Evolutionary conservation across 1,140 invertebrate species (phyloP), one percentile per base, ranked within the genome.

Genomic region (Microplitis demolitor): DNA sequence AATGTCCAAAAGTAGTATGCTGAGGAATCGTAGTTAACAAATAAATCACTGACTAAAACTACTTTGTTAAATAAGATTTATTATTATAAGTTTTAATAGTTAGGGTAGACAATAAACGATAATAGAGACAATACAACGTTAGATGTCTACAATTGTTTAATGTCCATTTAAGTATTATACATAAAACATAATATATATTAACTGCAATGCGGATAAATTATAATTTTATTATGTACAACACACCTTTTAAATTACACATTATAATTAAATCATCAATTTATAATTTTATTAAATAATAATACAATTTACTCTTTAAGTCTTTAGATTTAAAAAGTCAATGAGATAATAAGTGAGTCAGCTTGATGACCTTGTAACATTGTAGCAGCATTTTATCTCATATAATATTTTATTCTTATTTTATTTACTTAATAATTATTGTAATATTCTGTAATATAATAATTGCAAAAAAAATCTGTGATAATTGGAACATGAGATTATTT

Each of bases 141-240:
- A 45, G 39, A 45, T 37, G 16, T 60, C 56, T 24, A 24, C 39
- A 45, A 45, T 45, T 45, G 39, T 39, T 39, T 8, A 3, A 3
- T 39, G 5, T 39, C 5, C 9, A 39, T 39, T 8, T 39, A 39
- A 8, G 9, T 39, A 24, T 24, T 24, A 24, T 24, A 24, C 24
- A 24, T 24, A 24, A 24, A 24, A 24, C 24, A 24, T 24, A 24
- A 24, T 24, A 24, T 24, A 24, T 24, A 24, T 24, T 24, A 24
- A 71, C 71, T 72, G 71, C 71, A 72, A 72, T 72, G 71, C 71
- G 71, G 64, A 53, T 45, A 3, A 45, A 45, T 24, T 24, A 24
- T 24, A 24, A 24, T 24, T 24, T 24, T 24, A 24, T 24, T 24
- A 24, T 1, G 24, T 24, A 24, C 24, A 24, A 24, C 24, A 24